These are phyloP conservation scores for Stenoptilia bipunctidactyla DNA, from an alignment of 2,888 invertebrate species.

Conservation along the genomic window DNA sequence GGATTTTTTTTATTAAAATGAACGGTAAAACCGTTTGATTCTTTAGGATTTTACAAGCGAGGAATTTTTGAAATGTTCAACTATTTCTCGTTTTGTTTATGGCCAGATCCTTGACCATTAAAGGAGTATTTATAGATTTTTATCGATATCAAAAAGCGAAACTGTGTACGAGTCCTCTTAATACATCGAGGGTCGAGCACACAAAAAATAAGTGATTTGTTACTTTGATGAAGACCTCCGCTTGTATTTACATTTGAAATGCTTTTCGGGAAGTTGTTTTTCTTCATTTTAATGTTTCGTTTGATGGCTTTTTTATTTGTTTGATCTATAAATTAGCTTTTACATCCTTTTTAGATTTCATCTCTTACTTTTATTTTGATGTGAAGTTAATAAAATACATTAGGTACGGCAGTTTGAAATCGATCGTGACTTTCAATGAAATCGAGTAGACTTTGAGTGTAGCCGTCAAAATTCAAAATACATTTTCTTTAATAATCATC, in stretches of 20 bases:
- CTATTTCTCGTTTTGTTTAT: no score
- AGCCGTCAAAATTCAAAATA: background rate
- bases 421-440: no score
- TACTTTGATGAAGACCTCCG: slow-evolving; percentile 42
- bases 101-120: background rate
- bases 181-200: background rate
- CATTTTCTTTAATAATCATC: slow-evolving; percentile 24
- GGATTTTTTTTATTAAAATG: no score
- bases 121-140: slow-evolving; percentile 11
- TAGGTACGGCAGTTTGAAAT: no score
- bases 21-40: no score
- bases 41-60: no score
- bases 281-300: slow-evolving; percentile 5
- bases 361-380: no score
- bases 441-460: no score
- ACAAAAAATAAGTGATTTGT: slow-evolving; percentile 52
- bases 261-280: slow-evolving; percentile 2
- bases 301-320: slow-evolving; percentile 3
- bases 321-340: slow-evolving; percentile 4
- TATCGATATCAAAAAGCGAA: slow-evolving; percentile 27
- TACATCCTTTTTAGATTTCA: no score
- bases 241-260: slow-evolving; percentile 34
- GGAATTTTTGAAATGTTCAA: no score
- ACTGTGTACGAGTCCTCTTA: slow-evolving; percentile 25
- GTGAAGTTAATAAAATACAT: no score